Base-by-base conservation (phyloP, 2,888 invertebrate species). In the Frankliniella intonsa region DNA sequence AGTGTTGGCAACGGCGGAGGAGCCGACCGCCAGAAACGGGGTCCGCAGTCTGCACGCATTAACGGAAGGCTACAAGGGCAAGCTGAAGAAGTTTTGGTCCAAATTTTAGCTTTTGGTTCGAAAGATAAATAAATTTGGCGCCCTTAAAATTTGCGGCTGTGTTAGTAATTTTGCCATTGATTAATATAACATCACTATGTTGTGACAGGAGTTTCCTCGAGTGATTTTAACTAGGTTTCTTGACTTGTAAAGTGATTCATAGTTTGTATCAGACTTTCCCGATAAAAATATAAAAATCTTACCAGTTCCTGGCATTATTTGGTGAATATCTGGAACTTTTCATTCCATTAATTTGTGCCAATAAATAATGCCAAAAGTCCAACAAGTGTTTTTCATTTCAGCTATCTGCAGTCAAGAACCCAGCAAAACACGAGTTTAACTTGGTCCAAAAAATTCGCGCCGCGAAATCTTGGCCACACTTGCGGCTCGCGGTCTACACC, bases 51-150 rank as follows among this genome's bases (percentile, higher is more conserved):
- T 76, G 22, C 69, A 8, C 7, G 69, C 69, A 12, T 12, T 76
- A 0, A 25, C 22, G 69, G 69, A 76, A 22, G 69, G 25, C 11
- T 76, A 76, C 69, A 76, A 76, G 69, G 69, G 69, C 22, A n/a
- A 25, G 12, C 69, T 76, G 11, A 76, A 76, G 69, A 76, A 76
- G 69, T 76, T 76, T 76, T 76, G 69, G 69, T 25, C 69, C 25
- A 76, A 76, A 1, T 76, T 76, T 25, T 76, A 25, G 25, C 14
- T 14, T 19, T 12, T 14, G 69, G 69, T 69, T 11, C 9, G 65
- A 1, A 19, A 9, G n/a, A 65, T 19, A 3, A 65, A 3, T 65
- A 11, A 69, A 22, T n/a, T 69, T 65, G 2, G 3, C n/a, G n/a
- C n/a, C 38, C 38, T 5, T 38, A 2, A 38, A 38, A 38, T 38